phyloP scores from a whole-genome alignment of 2,113 vertebrate genomes.

The Callopanchax toddi region DNA sequence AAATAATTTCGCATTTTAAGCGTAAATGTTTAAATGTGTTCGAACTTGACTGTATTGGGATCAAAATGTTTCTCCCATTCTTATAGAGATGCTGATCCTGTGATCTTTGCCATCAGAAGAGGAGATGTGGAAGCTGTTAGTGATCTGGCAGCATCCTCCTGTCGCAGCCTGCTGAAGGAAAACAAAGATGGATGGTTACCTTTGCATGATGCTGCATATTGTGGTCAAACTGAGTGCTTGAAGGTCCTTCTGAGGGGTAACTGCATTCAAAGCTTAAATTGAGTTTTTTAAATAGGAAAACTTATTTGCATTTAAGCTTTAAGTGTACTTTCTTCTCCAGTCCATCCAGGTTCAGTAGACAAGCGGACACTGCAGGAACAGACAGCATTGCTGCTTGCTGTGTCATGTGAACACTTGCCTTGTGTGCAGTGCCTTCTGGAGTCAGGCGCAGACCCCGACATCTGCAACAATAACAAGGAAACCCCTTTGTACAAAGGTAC shows the following conservation, averaged over 20 bases:
- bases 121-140: constrained; percentile 81
- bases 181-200: constrained; percentile 91
- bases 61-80: background rate
- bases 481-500: constrained; percentile 93
- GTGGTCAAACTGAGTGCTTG: constrained; percentile 84
- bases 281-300: too few relatives aligned
- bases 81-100: constrained; percentile 61
- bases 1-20: too few relatives aligned
- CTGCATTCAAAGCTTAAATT: constrained; percentile 34
- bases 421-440: constrained; percentile 87
- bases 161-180: constrained; percentile 82
- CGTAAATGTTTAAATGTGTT: too few relatives aligned
- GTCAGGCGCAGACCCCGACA: constrained; percentile 91
- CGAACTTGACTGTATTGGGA: background rate
- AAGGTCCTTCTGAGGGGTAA: constrained; percentile 85
- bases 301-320: too few relatives aligned
- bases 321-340: constrained; percentile 67
- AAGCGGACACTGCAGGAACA: constrained; percentile 94
- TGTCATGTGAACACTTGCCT: constrained; percentile 84
- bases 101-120: constrained; percentile 65
- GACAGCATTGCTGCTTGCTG: constrained; percentile 89
- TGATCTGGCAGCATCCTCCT: constrained; percentile 80
- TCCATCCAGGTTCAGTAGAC: constrained; percentile 85
- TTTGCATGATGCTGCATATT: constrained; percentile 90
- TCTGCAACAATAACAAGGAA: constrained; percentile 91